Evolutionary conservation across 2,888 invertebrate species (phyloP).

Genomic region (Ichneumoninae sp.): DNA sequence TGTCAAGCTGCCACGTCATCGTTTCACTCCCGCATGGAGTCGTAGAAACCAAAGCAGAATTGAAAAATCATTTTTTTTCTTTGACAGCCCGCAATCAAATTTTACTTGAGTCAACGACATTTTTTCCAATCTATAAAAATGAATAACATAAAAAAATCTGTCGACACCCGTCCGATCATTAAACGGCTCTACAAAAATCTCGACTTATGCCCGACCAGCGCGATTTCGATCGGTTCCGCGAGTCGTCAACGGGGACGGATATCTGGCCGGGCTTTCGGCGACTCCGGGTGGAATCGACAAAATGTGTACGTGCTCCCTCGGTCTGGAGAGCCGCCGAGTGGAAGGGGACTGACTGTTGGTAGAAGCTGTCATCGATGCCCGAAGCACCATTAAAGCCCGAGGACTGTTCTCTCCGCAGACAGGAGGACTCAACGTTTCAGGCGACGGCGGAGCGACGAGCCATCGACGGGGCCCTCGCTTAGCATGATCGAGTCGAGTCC

Average conservation of each 20-base stretch:
- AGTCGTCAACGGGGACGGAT: background rate
- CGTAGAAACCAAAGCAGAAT: no score
- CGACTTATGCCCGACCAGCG: background rate
- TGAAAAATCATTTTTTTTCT: no score
- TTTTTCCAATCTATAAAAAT: no score
- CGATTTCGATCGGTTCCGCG: background rate
- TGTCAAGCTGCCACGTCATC: no score
- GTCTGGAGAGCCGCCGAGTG: background rate
- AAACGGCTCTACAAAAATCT: no score
- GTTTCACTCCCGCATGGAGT: no score
- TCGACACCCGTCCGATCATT: no score
- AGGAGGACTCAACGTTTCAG: constrained; percentile 40
- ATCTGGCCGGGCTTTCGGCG: constrained; percentile 5
- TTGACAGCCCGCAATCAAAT: no score
- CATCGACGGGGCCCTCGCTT: constrained; percentile 43
- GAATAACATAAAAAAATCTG: no score
- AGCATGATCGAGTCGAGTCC: constrained; percentile 45
- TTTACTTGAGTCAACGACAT: no score
- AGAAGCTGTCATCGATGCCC: background rate
- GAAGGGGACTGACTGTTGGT: background rate
- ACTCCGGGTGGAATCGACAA: background rate
- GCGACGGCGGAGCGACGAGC: constrained; percentile 9
- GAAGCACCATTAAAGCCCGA: constrained; percentile 32
- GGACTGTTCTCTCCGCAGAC: constrained; percentile 19
- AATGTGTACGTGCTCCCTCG: background rate